phyloP scores from a whole-genome alignment of 2,113 vertebrate species.

The Cervus canadensis region DNA sequence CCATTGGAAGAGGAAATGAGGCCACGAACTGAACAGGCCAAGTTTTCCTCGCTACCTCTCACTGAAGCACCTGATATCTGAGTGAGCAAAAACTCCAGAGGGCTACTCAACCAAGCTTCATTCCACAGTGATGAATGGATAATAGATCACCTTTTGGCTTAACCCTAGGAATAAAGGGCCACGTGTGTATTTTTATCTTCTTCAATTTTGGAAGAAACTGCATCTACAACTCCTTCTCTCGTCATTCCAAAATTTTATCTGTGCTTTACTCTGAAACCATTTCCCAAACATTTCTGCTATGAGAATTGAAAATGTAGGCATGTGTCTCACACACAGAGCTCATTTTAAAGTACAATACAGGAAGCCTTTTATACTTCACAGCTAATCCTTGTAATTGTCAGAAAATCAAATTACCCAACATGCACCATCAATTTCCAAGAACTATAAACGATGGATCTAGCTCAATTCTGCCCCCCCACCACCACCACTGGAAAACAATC shows the following conservation, averaged over 20 bases:
- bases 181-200: not conserved
- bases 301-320: slow-evolving; percentile 26
- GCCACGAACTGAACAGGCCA: not conserved
- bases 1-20: not conserved
- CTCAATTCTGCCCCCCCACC: not conserved
- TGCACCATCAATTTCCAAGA: slow-evolving; percentile 33
- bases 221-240: not conserved
- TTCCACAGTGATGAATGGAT: not conserved
- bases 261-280: slow-evolving; percentile 32
- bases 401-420: slow-evolving; percentile 62
- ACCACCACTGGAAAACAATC: slow-evolving; percentile 19
- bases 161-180: not conserved
- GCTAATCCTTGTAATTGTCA: slow-evolving; percentile 57
- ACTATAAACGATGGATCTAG: not conserved
- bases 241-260: not conserved
- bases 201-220: not conserved
- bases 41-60: not conserved
- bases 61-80: not conserved
- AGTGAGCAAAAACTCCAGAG: not conserved
- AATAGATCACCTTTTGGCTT: not conserved
- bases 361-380: slow-evolving; percentile 14
- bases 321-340: not conserved
- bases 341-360: slow-evolving; percentile 5
- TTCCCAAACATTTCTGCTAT: not conserved
- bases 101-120: not conserved